Conservation (phyloP, 2,797 vertebrate species). For the Poliocrania exsul region DNA sequence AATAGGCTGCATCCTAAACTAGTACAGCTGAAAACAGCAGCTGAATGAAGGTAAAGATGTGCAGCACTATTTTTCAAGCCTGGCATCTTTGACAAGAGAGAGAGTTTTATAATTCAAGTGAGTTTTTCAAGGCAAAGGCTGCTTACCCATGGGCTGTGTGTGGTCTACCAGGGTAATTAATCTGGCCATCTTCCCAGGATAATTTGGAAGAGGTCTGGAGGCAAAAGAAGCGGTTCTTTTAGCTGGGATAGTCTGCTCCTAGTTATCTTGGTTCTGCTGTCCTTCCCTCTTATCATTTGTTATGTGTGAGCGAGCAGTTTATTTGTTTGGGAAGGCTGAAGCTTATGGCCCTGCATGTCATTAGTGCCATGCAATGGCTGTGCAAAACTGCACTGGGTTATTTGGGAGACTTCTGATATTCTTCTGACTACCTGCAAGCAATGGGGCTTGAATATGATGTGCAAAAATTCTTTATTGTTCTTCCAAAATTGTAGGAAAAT, state of each 20-base stretch:
- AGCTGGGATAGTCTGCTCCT: not conserved
- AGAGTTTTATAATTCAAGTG: not conserved
- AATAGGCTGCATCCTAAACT: not conserved
- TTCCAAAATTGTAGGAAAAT: not conserved
- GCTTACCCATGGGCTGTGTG: constrained; percentile 12
- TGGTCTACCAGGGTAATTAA: constrained; percentile 40
- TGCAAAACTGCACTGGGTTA: not conserved
- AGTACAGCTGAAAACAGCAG: not conserved
- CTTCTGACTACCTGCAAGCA: not conserved
- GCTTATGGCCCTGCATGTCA: not conserved
- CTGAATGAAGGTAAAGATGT: not conserved
- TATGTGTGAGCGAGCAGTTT: not conserved
- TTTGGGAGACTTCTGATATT: not conserved
- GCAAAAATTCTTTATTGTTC: not conserved
- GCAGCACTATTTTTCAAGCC: not conserved
- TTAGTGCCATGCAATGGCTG: not conserved
- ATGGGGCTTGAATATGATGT: not conserved
- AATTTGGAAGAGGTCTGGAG: not conserved
- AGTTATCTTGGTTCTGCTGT: not conserved
- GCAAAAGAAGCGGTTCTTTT: not conserved
- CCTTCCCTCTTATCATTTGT: not conserved
- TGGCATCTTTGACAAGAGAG: not conserved
- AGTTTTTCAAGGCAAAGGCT: constrained; percentile 1
- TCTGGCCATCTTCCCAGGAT: not conserved
- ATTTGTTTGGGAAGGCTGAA: not conserved